These are phyloP conservation scores for Ophion ventricosus DNA, from an alignment of 2,888 invertebrate genomes.

Conservation along the genomic window DNA sequence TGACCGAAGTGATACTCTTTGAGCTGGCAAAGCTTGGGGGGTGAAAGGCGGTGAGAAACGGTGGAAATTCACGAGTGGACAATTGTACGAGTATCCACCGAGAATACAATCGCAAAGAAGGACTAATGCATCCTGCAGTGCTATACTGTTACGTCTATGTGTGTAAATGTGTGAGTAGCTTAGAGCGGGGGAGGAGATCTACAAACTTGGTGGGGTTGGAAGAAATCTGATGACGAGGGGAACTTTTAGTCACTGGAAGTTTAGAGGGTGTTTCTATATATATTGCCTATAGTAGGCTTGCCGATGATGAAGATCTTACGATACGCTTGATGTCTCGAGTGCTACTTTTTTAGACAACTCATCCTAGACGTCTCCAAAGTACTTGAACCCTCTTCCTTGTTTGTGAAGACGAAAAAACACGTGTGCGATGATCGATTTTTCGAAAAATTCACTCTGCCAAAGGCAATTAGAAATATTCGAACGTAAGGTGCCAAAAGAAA, in stretches of 20 bases:
- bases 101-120: conserved; percentile 20
- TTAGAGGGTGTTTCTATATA: conserved; percentile 38
- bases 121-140: conserved; percentile 32
- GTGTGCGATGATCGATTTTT: neutral
- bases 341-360: conserved; percentile 63
- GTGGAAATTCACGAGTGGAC: conserved; percentile 47
- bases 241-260: conserved; percentile 51
- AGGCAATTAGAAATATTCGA: neutral
- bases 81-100: conserved; percentile 38
- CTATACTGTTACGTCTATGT: neutral
- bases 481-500: neutral
- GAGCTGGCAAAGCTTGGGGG: conserved; percentile 7
- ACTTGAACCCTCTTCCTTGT: neutral
- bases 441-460: neutral
- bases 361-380: conserved; percentile 38
- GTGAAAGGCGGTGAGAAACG: conserved; percentile 35
- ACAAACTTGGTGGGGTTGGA: conserved; percentile 29
- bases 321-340: conserved; percentile 73
- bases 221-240: conserved; percentile 54
- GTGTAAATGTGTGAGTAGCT: neutral
- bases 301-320: conserved; percentile 72
- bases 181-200: neutral
- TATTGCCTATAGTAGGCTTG: conserved; percentile 58
- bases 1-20: no score
- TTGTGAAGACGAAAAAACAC: neutral